phyloP scores from a whole-genome alignment of 2,113 vertebrate species.

The Pachycephala philippinensis region DNA sequence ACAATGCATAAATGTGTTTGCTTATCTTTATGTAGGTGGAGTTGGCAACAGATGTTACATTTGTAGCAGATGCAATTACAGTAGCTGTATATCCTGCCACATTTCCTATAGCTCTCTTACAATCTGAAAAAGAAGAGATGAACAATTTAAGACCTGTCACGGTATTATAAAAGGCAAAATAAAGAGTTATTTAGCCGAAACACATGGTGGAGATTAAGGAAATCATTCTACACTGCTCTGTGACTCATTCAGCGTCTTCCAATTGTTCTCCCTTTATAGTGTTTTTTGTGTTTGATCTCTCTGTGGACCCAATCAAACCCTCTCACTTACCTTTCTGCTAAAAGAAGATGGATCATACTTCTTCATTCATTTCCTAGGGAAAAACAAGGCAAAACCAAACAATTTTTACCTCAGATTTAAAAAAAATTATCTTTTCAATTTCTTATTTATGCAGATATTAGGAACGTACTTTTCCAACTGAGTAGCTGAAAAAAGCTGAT shows the following conservation, averaged over 20 bases:
- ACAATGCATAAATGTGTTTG: not conserved
- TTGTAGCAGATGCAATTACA: not conserved
- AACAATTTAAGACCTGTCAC: not conserved
- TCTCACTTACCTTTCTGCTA: not conserved
- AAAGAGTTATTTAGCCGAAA: slow-evolving; percentile 42
- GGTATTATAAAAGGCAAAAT: not conserved
- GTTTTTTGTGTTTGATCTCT: slow-evolving; percentile 4
- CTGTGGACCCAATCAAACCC: not conserved
- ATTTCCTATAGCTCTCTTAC: not conserved
- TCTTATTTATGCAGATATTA: not conserved
- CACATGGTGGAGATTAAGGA: not conserved
- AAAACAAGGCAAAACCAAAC: not conserved
- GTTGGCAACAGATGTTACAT: not conserved
- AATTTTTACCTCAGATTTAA: not conserved
- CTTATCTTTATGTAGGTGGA: not conserved
- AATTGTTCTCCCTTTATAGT: slow-evolving; percentile 3
- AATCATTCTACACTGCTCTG: not conserved
- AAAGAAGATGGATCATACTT: not conserved
- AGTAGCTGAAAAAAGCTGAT: not conserved
- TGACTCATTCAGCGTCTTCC: not conserved
- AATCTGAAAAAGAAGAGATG: not conserved
- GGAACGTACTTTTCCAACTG: not conserved
- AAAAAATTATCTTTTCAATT: not conserved
- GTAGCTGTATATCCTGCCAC: not conserved
- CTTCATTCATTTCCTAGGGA: not conserved